phyloP scores from a whole-genome alignment of 1,140 invertebrate genomes.

The Helicoverpa armigera region DNA sequence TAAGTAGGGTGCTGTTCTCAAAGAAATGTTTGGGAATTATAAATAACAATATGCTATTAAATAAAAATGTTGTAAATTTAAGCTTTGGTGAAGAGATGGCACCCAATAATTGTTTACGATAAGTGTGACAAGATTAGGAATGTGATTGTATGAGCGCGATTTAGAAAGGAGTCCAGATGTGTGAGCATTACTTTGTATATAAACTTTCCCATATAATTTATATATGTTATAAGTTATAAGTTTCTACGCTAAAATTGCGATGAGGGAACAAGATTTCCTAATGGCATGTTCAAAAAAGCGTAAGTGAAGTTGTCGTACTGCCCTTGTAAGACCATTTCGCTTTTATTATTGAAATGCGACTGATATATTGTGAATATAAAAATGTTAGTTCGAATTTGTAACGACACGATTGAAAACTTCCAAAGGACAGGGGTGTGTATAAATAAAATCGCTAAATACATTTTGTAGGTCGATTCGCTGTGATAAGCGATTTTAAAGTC shows the following conservation, averaged over 20 bases:
- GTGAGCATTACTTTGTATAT: constrained; percentile 19
- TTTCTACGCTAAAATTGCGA: background rate
- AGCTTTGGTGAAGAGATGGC: constrained; percentile 25
- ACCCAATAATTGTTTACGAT: constrained; percentile 26
- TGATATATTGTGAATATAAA: constrained; percentile 35
- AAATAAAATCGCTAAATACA: background rate
- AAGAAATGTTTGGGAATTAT: constrained; percentile 32
- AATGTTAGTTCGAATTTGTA: constrained; percentile 17
- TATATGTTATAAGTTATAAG: background rate
- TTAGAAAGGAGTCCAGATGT: background rate
- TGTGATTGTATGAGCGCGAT: constrained; percentile 25
- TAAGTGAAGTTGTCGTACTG: background rate
- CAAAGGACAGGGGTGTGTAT: background rate
- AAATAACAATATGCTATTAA: constrained; percentile 21
- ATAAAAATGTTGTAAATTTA: constrained; percentile 24
- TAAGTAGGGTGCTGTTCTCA: constrained; percentile 43
- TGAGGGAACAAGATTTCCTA: too few species aligned
- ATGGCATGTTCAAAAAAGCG: background rate
- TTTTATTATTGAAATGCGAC: constrained; percentile 25
- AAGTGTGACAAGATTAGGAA: constrained; percentile 46
- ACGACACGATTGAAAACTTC: background rate
- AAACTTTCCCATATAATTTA: background rate
- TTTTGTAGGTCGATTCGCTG: background rate
- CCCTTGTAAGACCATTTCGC: constrained; percentile 9
- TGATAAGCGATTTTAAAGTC: background rate